Conservation (phyloP, 2,797 vertebrate species). For the Poecile montanus region DNA sequence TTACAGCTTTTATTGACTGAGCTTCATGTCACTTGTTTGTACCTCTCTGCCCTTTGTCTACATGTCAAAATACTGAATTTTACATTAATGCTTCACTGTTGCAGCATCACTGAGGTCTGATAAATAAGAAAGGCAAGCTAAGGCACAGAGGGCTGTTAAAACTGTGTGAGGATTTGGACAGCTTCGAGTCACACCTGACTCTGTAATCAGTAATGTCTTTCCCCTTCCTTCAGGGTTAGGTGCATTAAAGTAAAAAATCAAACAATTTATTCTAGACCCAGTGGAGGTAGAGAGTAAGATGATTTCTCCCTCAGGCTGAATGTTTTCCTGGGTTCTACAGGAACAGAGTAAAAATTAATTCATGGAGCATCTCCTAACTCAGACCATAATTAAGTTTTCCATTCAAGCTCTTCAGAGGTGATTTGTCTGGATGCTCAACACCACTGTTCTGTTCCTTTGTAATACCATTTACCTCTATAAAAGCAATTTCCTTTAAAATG, state of each 20-base stretch:
- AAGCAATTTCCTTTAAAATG: conserved; percentile 21
- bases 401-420: not conserved
- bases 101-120: not conserved
- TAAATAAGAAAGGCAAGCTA: not conserved
- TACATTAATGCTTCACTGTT: not conserved
- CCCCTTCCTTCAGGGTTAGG: not conserved
- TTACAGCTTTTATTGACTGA: not conserved
- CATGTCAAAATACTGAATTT: conserved; percentile 12
- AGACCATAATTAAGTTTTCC: conserved; percentile 39
- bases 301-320: conserved; percentile 15
- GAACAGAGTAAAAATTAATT: conserved; percentile 16
- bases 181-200: not conserved
- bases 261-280: not conserved
- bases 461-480: not conserved
- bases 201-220: not conserved
- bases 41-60: not conserved
- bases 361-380: not conserved
- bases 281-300: not conserved
- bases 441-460: not conserved
- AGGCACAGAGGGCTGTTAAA: not conserved
- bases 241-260: not conserved
- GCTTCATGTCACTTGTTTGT: not conserved
- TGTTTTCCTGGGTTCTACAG: conserved; percentile 18
- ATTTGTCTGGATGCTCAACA: not conserved
- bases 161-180: not conserved